Evolutionary conservation across 2,888 invertebrate genomes (phyloP).

Genomic region (Buathra laborator): DNA sequence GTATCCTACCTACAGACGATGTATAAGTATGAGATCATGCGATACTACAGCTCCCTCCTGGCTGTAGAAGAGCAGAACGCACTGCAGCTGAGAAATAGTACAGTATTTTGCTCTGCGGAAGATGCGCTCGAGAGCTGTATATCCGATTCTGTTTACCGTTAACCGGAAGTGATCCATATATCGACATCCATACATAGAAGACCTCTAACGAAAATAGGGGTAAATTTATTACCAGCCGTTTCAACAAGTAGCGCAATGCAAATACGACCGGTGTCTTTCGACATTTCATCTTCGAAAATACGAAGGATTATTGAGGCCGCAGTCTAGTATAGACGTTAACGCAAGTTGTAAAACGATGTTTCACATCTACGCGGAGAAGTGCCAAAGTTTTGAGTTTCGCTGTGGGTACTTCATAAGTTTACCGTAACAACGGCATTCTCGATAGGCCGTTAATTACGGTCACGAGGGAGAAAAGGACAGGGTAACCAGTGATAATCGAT

Average conservation of each 20-base stretch:
- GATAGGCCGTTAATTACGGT: constrained; percentile 22
- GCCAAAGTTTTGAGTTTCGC: constrained; percentile 1
- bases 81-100: constrained; percentile 3
- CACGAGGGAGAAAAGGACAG: neutral
- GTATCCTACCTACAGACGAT: constrained; percentile 22
- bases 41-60: constrained; percentile 33
- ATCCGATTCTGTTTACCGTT: constrained; percentile 57
- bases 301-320: neutral
- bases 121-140: constrained; percentile 1
- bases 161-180: constrained; percentile 33
- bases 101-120: neutral
- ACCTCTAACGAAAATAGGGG: constrained; percentile 43
- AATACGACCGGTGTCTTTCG: neutral
- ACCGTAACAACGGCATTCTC: neutral
- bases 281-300: neutral
- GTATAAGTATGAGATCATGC: constrained; percentile 33
- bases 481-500: constrained; percentile 20
- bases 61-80: constrained; percentile 3
- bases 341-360: constrained; percentile 3
- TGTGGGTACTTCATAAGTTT: constrained; percentile 8
- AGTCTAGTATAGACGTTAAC: neutral
- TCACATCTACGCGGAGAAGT: neutral
- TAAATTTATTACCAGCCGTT: neutral
- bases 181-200: neutral
- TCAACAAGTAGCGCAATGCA: neutral